Evolutionary conservation across 2,888 invertebrate genomes (phyloP).

Genomic region (Thysanoteuthis rhombus): DNA sequence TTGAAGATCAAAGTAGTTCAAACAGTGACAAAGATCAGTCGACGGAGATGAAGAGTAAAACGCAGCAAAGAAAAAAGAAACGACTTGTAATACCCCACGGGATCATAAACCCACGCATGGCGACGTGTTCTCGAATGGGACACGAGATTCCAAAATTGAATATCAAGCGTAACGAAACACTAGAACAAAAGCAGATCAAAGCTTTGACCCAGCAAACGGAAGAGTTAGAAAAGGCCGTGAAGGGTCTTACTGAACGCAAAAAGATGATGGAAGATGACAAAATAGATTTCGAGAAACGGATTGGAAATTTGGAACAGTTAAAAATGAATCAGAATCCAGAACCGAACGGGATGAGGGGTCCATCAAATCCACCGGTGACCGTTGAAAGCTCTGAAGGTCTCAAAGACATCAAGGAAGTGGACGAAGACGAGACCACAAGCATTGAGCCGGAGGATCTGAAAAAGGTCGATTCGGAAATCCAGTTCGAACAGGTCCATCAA

Average conservation of each 20-base stretch:
- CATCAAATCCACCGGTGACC: background rate
- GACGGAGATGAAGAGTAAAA: background rate
- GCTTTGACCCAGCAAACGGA: background rate
- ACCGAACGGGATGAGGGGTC: background rate
- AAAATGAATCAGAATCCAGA: background rate
- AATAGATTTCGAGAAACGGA: background rate
- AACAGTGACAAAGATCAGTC: background rate
- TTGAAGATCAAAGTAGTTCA: background rate
- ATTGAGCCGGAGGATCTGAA: background rate
- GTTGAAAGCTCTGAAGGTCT: background rate
- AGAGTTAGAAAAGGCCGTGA: background rate
- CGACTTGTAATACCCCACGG: background rate
- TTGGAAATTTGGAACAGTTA: background rate
- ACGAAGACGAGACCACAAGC: no score
- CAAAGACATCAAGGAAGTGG: background rate
- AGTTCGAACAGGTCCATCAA: background rate
- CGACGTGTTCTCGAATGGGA: background rate
- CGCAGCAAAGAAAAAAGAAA: background rate
- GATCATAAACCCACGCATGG: background rate
- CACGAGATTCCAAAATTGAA: no score
- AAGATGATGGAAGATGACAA: background rate
- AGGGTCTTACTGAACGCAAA: background rate
- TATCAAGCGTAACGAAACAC: background rate
- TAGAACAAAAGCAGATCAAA: background rate
- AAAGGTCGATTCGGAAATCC: background rate